These are phyloP conservation scores for Onthophagus taurus DNA, from an alignment of 1,140 invertebrate species.

Conservation along the genomic window DNA sequence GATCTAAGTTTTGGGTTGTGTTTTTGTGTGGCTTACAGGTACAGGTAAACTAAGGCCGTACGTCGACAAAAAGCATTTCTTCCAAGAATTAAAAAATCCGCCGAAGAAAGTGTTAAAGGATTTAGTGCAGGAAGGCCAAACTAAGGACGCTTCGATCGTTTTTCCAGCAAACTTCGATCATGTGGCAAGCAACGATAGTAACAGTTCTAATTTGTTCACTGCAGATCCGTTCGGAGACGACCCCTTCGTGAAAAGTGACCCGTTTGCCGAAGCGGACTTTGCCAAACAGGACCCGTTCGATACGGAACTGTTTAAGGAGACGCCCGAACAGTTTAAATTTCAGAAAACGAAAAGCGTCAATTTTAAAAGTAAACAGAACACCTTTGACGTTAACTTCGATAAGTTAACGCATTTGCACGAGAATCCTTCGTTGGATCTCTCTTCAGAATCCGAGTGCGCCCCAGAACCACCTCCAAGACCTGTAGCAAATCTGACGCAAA, in stretches of 20 bases:
- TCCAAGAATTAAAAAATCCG: slow-evolving; percentile 86
- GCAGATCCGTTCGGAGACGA: slow-evolving; percentile 62
- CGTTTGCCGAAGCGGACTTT: slow-evolving; percentile 48
- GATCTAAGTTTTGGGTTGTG: slow-evolving; percentile 6
- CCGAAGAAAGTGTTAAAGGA: slow-evolving; percentile 85
- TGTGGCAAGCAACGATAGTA: slow-evolving; percentile 14
- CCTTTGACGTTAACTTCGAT: slow-evolving; percentile 23
- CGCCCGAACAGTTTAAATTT: slow-evolving; percentile 14
- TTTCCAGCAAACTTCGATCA: slow-evolving; percentile 29
- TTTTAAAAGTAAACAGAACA: slow-evolving; percentile 29
- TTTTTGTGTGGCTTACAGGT: slow-evolving; percentile 55
- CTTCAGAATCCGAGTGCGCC: slow-evolving; percentile 38
- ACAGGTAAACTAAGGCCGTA: slow-evolving; percentile 82
- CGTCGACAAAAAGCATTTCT: slow-evolving; percentile 91
- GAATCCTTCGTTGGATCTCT: slow-evolving; percentile 30
- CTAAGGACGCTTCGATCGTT: slow-evolving; percentile 17
- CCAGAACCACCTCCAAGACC: slow-evolving; percentile 64
- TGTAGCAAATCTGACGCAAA: slow-evolving; percentile 41
- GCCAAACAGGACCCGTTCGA: slow-evolving; percentile 52
- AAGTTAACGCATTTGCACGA: slow-evolving; percentile 22
- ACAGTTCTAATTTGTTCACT: slow-evolving; percentile 33
- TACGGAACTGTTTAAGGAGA: slow-evolving; percentile 40
- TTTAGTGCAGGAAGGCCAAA: slow-evolving; percentile 43
- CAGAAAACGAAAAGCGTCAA: no score
- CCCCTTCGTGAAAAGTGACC: slow-evolving; percentile 56